Base-by-base conservation (phyloP, 1,140 invertebrate genomes). In the Bacillus rossius region DNA sequence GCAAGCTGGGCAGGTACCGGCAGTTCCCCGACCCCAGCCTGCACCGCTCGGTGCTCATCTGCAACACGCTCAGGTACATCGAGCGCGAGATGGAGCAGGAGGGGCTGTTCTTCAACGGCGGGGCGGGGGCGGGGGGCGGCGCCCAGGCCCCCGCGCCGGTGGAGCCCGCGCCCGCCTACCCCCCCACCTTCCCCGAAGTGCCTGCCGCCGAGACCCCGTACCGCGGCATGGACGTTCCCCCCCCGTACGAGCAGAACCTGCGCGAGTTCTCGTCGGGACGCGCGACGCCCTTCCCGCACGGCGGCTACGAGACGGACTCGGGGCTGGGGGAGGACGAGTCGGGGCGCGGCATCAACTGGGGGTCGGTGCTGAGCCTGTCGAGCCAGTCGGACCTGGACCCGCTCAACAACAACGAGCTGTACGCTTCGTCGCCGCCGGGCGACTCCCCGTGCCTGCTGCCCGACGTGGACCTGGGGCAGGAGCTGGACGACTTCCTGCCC, bases 21-120 rank as follows among this genome's bases (percentile, higher is more conserved):
- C 91, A 94, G 73, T 90, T 88, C 59, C 86, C 89, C 2, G 93
- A 96, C 71, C 92, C 93, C 14, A 91, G 88, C 57, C 77, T 98
- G n/a, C 83, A 91, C 54, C 84, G 92, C 40, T 96, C 92, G 4
- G 94, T 97, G 62, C 84, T 97, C 40, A 94, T 97, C 63, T 94
- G 92, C 77, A 97, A 96, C 72, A 96, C 94, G 8, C 73, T 96
- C 49, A 86, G 94, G 69, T 83, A 88, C 66, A 88, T 97, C 62
- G 93, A 96, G 75, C 81, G 88, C 23, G 93, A 96, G 73, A 89
- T 96, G 80, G 89, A 93, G 72, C 79, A 84, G 40, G 92, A 94
- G 73, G 80, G 75, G 59, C 81, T 75, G 65, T 53, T 38, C 55
- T 59, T 25, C 47, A 58, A 42, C 49, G 53, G 29, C 40, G 20